Conservation (phyloP, 2,113 vertebrate genomes). For the Oncorhynchus clarkii region DNA sequence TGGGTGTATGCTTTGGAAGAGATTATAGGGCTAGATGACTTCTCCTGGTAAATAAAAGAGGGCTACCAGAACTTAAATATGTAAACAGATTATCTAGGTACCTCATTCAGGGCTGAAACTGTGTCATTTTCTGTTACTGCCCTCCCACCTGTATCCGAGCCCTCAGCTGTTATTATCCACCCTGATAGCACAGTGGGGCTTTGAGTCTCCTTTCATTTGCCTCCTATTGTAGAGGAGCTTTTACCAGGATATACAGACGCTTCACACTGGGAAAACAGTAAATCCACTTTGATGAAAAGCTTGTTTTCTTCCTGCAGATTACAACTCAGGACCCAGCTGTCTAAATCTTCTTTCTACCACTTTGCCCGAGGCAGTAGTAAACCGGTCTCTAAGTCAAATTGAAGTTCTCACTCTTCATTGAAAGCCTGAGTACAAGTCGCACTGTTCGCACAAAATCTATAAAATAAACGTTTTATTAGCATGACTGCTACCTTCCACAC, state of each 20-base stretch:
- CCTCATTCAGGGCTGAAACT: too few species aligned
- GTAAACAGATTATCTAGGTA: too few species aligned
- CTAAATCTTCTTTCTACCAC: slow-evolving; percentile 60
- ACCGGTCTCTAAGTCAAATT: slow-evolving; percentile 55
- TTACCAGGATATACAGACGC: slow-evolving; percentile 3
- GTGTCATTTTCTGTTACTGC: too few species aligned
- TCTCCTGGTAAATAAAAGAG: background rate
- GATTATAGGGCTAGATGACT: background rate
- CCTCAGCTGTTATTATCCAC: too few species aligned
- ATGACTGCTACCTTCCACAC: slow-evolving; percentile 11
- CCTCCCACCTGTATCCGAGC: too few species aligned
- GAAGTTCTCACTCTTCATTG: slow-evolving; percentile 41
- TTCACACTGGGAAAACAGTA: slow-evolving; percentile 22
- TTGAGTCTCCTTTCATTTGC: too few species aligned
- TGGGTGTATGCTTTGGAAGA: too few species aligned
- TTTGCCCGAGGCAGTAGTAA: slow-evolving; percentile 56
- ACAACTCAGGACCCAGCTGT: slow-evolving; percentile 42
- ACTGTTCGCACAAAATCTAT: slow-evolving; percentile 4
- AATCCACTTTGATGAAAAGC: slow-evolving; percentile 60
- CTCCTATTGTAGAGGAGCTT: background rate
- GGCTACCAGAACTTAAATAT: too few species aligned
- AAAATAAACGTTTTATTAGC: slow-evolving; percentile 27
- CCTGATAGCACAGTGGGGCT: too few species aligned
- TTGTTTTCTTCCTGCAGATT: slow-evolving; percentile 51
- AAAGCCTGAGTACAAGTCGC: slow-evolving; percentile 34